Conservation (phyloP, 2,797 vertebrate genomes). For the Kryptopterus vitreolus region DNA sequence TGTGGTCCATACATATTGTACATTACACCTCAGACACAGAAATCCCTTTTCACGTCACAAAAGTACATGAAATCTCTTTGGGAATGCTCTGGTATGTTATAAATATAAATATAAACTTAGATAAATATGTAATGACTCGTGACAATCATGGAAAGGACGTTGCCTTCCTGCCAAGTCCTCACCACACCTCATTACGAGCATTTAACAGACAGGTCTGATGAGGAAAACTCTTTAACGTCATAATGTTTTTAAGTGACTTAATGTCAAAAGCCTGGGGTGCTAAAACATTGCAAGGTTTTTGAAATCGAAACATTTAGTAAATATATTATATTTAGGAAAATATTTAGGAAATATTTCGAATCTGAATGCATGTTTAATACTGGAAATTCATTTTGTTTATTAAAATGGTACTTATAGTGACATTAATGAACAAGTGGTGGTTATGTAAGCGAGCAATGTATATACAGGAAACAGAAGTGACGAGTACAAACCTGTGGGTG, state of each 20-base stretch:
- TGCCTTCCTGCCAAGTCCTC: neutral
- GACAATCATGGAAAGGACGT: neutral
- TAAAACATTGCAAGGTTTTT: neutral
- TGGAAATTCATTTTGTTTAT: no score
- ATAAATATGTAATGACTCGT: neutral
- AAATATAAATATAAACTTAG: no score
- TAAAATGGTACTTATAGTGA: neutral
- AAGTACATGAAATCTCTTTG: neutral
- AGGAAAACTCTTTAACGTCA: neutral
- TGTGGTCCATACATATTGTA: neutral
- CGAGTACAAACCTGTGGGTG: neutral
- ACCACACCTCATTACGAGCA: constrained; percentile 35
- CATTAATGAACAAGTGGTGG: neutral
- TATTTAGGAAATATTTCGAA: neutral
- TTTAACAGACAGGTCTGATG: constrained; percentile 34
- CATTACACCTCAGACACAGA: neutral
- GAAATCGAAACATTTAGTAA: neutral
- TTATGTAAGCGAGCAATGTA: neutral
- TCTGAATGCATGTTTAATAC: neutral
- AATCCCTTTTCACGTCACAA: no score
- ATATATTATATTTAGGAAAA: no score
- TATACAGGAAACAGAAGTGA: constrained; percentile 8
- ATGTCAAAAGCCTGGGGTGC: neutral
- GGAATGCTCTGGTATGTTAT: no score
- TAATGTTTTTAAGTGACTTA: neutral